Evolutionary conservation across 2,113 vertebrate genomes (phyloP), one percentile per base, ranked within the genome.

Genomic region (Stegostoma tigrinum): DNA sequence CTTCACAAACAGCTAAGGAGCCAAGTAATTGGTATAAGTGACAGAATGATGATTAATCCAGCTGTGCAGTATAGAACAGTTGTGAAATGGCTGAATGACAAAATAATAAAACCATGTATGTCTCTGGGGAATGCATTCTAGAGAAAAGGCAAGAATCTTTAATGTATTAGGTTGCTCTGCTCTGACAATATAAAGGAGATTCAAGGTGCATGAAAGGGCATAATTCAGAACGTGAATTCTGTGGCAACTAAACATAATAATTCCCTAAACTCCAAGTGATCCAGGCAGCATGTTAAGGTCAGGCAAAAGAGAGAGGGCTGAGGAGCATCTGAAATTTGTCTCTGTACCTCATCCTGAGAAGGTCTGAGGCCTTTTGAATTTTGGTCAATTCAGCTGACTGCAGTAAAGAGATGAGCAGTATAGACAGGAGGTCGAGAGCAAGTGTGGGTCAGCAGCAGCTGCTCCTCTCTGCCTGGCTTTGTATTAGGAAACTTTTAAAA

Each of bases 1-100:
- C 61, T 67, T 90, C 14, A 19, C 52, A 90, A 90, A 30, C 87
- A 61, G 61, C 89, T 66, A 93, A 93, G 89, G 17, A 93, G 89
- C n/a, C 21, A 38, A 66, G 61, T 93, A 93, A 93, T 93, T 67
- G 89, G 61, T 93, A 38, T 93, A 93, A 67, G 66, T 38, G 61
- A 66, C 89, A 93, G 64, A 93, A 93, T 38, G 64, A 93, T 93
- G 89, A 93, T 93, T 93, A 66, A 93, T 66, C 55, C 89, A 93
- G 61, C 89, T 66, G 89, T 93, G n/a, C 61, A 19, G n/a, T 38
- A 34, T 5, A 67, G 21, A 38, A 91, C 55, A 91, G 12, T 91
- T n/a, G 8, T 55, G 48, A 30, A 89, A 89, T 89, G 52, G n/a
- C 89, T 66, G 89, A 66, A 19, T 66, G 80, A 91, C 34, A 93